Percentiles rank a stretch among this genome's conserved stretches.
Evolutionary conservation across 1,140 invertebrate genomes (phyloP).

Genomic region (Solenopsis invicta): DNA sequence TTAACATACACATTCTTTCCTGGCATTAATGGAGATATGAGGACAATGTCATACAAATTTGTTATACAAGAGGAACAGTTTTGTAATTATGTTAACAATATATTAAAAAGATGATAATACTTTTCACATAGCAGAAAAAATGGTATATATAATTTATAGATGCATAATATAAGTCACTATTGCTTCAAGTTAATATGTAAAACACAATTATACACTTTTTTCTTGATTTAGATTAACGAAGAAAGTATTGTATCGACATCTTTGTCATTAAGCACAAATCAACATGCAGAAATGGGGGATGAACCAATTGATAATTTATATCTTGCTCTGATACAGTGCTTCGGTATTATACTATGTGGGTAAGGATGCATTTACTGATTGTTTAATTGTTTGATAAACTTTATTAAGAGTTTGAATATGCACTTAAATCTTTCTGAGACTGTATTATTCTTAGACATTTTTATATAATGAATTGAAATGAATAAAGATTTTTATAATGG

Average conservation of each 20-base stretch:
- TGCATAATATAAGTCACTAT: neutral
- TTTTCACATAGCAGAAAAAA: slow-evolving; percentile 20
- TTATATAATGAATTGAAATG: neutral
- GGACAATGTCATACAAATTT: slow-evolving; percentile 13
- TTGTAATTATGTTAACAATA: neutral
- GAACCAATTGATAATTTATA: slow-evolving; percentile 93
- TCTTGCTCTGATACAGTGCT: slow-evolving; percentile 96
- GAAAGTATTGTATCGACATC: slow-evolving; percentile 24
- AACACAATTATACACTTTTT: slow-evolving; percentile 13
- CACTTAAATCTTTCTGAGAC: slow-evolving; percentile 26
- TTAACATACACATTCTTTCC: neutral
- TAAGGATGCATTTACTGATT: slow-evolving; percentile 85
- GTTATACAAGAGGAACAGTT: neutral
- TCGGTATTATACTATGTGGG: slow-evolving; percentile 96
- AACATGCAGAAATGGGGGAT: slow-evolving; percentile 21
- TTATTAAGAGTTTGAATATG: neutral
- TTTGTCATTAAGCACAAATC: neutral
- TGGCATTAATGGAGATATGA: slow-evolving; percentile 29
- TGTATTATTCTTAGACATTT: neutral
- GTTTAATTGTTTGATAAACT: slow-evolving; percentile 22
- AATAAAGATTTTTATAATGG: slow-evolving; percentile 19
- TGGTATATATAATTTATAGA: slow-evolving; percentile 26
- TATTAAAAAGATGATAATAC: slow-evolving; percentile 67
- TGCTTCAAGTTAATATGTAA: neutral
- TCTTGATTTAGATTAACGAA: slow-evolving; percentile 41